phyloP scores from a whole-genome alignment of 2,888 invertebrate species.

The Zaprionus lineosus region DNA sequence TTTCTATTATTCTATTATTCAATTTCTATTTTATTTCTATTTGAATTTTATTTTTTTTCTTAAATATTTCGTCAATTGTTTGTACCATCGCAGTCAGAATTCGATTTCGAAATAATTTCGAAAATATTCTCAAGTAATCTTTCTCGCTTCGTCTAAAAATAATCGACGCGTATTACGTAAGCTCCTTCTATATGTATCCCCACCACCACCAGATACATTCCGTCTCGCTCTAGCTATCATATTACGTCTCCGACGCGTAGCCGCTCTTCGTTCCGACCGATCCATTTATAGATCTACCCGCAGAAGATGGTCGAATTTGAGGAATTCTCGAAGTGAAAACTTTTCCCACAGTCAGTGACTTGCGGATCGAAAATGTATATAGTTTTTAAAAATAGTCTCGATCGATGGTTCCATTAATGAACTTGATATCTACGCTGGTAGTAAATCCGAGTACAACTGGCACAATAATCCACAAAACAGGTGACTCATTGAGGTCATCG shows the following conservation, averaged over 20 bases:
- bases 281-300: conserved; percentile 67
- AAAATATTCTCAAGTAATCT: conserved; percentile 23
- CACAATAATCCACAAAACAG: conserved; percentile 43
- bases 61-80: neutral
- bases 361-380: too few species aligned
- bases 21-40: neutral
- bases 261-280: conserved; percentile 33
- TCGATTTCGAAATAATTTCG: conserved; percentile 13
- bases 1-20: too few species aligned
- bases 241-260: conserved; percentile 58
- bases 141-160: conserved; percentile 36
- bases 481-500: conserved; percentile 41
- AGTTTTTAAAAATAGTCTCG: conserved; percentile 45
- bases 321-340: conserved; percentile 27
- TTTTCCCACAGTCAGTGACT: conserved; percentile 43
- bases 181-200: conserved; percentile 23
- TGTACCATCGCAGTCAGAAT: conserved; percentile 21
- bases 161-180: conserved; percentile 56
- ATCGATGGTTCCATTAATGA: conserved; percentile 21
- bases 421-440: conserved; percentile 2
- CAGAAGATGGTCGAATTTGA: conserved; percentile 7
- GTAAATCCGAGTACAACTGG: conserved; percentile 24
- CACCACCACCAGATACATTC: conserved; percentile 13
- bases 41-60: neutral
- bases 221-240: conserved; percentile 57